Evolutionary conservation across 2,888 invertebrate genomes (phyloP), one percentile per base, ranked within the genome.

Genomic region (Volucella inanis): DNA sequence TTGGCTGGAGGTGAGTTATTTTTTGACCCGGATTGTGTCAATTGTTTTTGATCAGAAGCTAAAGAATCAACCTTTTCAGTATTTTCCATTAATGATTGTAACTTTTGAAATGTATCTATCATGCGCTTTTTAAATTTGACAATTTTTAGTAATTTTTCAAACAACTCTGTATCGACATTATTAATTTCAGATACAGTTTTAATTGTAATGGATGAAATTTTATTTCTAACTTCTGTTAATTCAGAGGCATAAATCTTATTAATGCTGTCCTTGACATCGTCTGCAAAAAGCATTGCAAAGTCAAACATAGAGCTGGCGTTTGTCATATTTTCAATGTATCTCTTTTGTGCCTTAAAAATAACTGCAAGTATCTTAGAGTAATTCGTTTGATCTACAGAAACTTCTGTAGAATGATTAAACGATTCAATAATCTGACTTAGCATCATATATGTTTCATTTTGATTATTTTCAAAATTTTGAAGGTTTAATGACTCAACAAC

Each of bases 61-160:
- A 4, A 39, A 0, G 18, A 75, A 14, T 57, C 54, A 3, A 12
- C 22, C 55, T 61, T 45, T 8, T 81, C 77, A 12, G 70, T 84
- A 9, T 87, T 89, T 68, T 88, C 88, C 88, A 90, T 89, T 10
- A 91, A 81, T 1, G 87, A 87, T 80, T 91, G 90, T 50, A 91
- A 57, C 1, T 89, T 90, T 39, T 90, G 88, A n/a, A 91, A 90
- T 1, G 90, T 91, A 50, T 90, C 89, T 8, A 89, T 88, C 88
- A 91, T 88, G 1, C 90, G 89, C 41, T 89, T 90, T 6, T 90
- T 90, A 49, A 90, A 89, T 12, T 89, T 89, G 0, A 88, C 87
- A 3, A 91, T 87, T 41, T 89, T 88, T 2, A 89, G 88, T 3
- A 91, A 88, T 18, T 90, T 89, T 3, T 82, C 88, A 70, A 92